Conservation (phyloP, 2,797 vertebrate genomes). For the Ambastaia sidthimunki region DNA sequence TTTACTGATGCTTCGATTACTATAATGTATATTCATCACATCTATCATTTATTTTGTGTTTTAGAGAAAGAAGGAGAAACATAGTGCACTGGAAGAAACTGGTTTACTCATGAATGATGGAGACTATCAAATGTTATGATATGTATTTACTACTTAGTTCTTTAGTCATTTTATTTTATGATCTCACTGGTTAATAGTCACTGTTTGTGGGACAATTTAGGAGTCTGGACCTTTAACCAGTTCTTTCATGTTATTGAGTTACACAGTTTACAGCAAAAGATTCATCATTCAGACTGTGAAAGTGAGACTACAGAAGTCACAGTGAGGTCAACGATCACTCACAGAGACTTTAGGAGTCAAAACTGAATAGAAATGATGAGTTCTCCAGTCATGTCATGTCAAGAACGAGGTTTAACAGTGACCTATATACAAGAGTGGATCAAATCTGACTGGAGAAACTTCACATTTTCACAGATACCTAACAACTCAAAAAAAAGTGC, state of each 20-base stretch:
- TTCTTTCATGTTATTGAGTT: neutral
- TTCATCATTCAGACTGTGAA: neutral
- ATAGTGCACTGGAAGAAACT: no score
- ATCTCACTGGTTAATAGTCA: no score
- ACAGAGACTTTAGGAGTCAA: neutral
- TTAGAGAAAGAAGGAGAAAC: no score
- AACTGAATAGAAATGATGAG: neutral
- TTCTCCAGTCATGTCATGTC: no score
- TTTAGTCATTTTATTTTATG: no score
- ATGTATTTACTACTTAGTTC: no score
- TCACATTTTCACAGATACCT: neutral
- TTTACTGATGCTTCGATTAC: slow-evolving; percentile 27
- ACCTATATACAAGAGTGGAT: no score
- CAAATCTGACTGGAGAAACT: neutral
- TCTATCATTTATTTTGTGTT: neutral
- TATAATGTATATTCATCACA: slow-evolving; percentile 36
- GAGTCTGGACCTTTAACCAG: no score
- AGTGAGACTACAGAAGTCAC: slow-evolving; percentile 11
- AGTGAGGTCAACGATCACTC: slow-evolving; percentile 30
- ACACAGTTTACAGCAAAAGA: neutral
- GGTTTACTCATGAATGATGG: neutral
- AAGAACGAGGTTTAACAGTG: no score
- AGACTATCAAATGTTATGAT: no score
- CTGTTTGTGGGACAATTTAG: no score
- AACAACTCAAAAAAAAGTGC: neutral